phyloP scores from a whole-genome alignment of 2,888 invertebrate species.

The Caenorhabditis wallacei region DNA sequence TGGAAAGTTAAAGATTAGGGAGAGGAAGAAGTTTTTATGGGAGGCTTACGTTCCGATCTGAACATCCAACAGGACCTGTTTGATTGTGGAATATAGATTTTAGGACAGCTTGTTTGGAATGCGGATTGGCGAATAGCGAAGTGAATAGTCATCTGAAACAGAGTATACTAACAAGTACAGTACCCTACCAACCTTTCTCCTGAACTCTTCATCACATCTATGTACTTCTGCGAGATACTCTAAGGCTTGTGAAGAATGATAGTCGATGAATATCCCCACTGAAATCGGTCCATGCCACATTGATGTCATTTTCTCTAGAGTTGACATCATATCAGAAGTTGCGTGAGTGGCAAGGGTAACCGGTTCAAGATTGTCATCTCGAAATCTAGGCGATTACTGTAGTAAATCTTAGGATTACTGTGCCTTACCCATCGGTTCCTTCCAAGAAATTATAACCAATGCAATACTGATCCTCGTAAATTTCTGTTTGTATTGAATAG shows the following conservation, averaged over 20 bases:
- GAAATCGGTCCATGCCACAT: conserved; percentile 73
- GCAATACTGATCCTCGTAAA: conserved; percentile 14
- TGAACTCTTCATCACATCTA: conserved; percentile 48
- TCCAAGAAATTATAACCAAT: conserved; percentile 21
- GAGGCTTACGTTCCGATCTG: neutral
- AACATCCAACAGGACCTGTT: neutral
- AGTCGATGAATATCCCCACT: conserved; percentile 65
- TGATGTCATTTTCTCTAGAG: conserved; percentile 23
- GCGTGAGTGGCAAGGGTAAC: conserved; percentile 64
- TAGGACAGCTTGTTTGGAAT: neutral
- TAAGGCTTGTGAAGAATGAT: conserved; percentile 34
- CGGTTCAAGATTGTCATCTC: conserved; percentile 63
- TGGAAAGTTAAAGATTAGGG: conserved; percentile 6
- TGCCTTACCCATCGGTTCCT: conserved; percentile 12
- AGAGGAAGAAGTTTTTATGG: neutral
- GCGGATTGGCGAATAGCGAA: neutral
- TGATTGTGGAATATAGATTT: neutral
- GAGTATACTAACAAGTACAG: neutral
- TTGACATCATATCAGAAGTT: conserved; percentile 55
- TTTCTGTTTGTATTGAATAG: neutral
- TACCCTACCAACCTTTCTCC: conserved; percentile 6
- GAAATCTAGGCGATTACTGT: conserved; percentile 29
- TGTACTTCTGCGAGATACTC: conserved; percentile 56
- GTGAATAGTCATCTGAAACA: neutral
- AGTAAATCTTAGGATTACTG: no score